Percentiles rank a stretch among this genome's conserved stretches.
Conservation (phyloP, 53 echinoderm and acorn worm genomes). For the Echinometra lucunter region DNA sequence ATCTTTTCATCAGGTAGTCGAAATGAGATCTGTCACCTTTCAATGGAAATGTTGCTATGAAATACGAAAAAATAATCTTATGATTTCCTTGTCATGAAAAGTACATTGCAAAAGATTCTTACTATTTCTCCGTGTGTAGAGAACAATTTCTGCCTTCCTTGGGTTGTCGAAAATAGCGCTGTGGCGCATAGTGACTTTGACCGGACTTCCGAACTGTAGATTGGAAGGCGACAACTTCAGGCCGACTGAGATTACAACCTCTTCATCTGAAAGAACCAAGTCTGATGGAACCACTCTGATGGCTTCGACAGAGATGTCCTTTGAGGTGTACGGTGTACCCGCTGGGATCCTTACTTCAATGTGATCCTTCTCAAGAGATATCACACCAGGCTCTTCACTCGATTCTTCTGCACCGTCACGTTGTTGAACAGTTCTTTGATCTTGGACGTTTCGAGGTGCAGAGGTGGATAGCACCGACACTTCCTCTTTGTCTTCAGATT, state of each 20-base stretch:
- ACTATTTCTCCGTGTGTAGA: not conserved
- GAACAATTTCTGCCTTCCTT: not conserved
- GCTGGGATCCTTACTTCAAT: not conserved
- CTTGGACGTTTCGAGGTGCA: too few species aligned
- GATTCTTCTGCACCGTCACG: too few species aligned
- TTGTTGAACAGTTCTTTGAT: too few species aligned
- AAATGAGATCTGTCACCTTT: too few species aligned
- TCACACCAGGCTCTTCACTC: too few species aligned
- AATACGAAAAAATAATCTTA: too few species aligned
- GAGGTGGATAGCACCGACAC: too few species aligned
- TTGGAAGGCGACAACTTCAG: not conserved
- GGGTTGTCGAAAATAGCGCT: not conserved
- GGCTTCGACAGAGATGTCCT: not conserved
- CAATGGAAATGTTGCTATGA: too few species aligned
- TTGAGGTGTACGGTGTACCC: not conserved
- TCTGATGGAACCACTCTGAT: not conserved
- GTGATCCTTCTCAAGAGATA: not conserved
- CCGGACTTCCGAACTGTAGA: not conserved
- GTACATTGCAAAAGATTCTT: not conserved
- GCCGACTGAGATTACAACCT: not conserved
- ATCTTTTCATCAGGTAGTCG: too few species aligned
- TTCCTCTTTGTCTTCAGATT: not conserved
- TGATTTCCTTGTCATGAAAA: too few species aligned
- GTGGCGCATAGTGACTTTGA: not conserved
- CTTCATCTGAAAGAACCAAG: not conserved